Evolutionary conservation across 2,113 vertebrate species (phyloP).

Genomic region (Brachypodius melanocephalos): DNA sequence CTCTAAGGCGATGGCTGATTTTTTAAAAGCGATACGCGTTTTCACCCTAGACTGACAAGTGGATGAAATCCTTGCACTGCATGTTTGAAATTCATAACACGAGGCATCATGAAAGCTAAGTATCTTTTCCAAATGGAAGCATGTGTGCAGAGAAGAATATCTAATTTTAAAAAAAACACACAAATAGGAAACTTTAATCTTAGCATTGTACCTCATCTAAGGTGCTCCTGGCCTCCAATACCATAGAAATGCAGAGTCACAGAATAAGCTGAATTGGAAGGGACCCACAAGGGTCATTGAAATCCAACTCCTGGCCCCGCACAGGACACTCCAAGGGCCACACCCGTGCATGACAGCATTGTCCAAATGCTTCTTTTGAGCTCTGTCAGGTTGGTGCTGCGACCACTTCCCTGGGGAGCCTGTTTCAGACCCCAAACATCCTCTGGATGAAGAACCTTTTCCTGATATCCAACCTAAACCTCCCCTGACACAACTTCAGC

Average conservation of each 20-base stretch:
- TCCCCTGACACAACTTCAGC: neutral
- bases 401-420: neutral
- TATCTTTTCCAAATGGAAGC: neutral
- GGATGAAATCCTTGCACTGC: neutral
- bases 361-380: rapidly evolving
- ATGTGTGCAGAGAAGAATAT: neutral
- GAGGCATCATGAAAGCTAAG: neutral
- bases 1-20: neutral
- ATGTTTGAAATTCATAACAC: neutral
- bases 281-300: rapidly evolving
- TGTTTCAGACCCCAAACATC: neutral
- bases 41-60: neutral
- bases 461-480: neutral
- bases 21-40: neutral
- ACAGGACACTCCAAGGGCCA: neutral
- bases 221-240: neutral
- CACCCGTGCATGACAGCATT: neutral
- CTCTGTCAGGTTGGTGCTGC: neutral
- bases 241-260: neutral
- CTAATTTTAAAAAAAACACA: neutral
- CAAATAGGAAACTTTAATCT: neutral
- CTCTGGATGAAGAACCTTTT: neutral
- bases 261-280: neutral
- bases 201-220: neutral
- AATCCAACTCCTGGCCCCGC: neutral